Conservation (phyloP, 1,140 invertebrate species). For the Zaprionus africanus region DNA sequence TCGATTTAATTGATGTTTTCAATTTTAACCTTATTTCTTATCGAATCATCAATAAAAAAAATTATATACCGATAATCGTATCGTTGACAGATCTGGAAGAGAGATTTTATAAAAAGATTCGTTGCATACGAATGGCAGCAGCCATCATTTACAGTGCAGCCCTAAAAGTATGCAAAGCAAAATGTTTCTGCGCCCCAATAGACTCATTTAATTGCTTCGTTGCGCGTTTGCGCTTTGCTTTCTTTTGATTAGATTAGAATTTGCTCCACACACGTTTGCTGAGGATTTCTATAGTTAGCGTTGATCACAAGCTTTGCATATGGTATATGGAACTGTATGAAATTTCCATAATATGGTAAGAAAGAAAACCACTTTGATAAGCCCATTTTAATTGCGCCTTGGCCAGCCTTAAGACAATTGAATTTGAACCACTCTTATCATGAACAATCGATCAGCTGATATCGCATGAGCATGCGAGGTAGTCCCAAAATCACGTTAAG, state of each 20-base stretch:
- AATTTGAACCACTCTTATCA: background rate
- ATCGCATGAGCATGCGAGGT: slow-evolving; percentile 14
- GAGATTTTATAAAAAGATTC: too few relatives aligned
- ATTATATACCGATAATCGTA: too few relatives aligned
- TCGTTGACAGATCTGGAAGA: too few relatives aligned
- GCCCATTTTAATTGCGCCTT: slow-evolving; percentile 13
- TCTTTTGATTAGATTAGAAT: background rate
- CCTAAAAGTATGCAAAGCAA: background rate
- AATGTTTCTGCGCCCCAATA: background rate
- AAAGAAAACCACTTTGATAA: slow-evolving; percentile 7
- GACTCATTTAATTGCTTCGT: too few relatives aligned
- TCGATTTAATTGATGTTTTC: too few relatives aligned
- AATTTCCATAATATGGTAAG: background rate
- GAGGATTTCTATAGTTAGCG: background rate
- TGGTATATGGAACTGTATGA: background rate
- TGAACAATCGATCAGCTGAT: slow-evolving; percentile 31
- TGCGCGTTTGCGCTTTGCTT: background rate
- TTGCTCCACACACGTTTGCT: background rate
- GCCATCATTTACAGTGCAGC: background rate
- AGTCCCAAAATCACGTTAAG: slow-evolving; percentile 19
- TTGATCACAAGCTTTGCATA: background rate
- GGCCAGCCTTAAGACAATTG: slow-evolving; percentile 14
- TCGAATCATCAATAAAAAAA: too few relatives aligned
- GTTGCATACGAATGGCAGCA: background rate
- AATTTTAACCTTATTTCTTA: too few relatives aligned